These are phyloP conservation scores for Ptychoptera albimana DNA, from an alignment of 2,888 invertebrate species.

Conservation along the genomic window DNA sequence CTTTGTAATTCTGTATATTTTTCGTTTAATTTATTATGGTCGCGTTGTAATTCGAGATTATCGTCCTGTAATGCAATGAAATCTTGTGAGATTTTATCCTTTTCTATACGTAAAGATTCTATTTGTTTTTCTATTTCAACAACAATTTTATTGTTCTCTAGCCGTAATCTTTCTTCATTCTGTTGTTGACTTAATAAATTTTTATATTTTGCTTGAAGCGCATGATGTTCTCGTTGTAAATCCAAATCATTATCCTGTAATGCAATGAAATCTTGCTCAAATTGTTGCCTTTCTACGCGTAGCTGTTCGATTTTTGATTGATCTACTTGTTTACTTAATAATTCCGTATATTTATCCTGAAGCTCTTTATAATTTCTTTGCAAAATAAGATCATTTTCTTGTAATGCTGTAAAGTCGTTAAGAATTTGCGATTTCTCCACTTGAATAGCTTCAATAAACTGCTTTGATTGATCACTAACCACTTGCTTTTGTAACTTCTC, in stretches of 20 bases:
- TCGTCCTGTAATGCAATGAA: conserved; percentile 2
- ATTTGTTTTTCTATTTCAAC: conserved; percentile 3
- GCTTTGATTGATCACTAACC: no score
- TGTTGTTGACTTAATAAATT: background rate
- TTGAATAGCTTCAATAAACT: no score
- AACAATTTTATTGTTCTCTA: background rate
- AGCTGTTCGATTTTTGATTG: no score
- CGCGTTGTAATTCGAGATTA: conserved; percentile 4
- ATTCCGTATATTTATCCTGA: no score
- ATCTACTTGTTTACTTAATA: background rate
- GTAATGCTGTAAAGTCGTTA: no score
- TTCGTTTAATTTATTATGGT: conserved; percentile 9
- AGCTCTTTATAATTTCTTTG: no score
- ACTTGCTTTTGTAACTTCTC: no score
- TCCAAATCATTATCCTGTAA: conserved; percentile 2
- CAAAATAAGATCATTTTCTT: no score
- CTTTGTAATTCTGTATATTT: no score
- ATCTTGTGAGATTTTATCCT: conserved; percentile 1
- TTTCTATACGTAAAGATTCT: background rate
- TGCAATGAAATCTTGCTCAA: conserved; percentile 3
- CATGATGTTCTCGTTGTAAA: background rate
- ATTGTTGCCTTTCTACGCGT: no score
- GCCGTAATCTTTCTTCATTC: no score
- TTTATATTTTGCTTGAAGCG: conserved; percentile 2
- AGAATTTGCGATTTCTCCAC: no score